Base-by-base conservation (phyloP, 2,888 invertebrate genomes). In the Mycalesis mineus region DNA sequence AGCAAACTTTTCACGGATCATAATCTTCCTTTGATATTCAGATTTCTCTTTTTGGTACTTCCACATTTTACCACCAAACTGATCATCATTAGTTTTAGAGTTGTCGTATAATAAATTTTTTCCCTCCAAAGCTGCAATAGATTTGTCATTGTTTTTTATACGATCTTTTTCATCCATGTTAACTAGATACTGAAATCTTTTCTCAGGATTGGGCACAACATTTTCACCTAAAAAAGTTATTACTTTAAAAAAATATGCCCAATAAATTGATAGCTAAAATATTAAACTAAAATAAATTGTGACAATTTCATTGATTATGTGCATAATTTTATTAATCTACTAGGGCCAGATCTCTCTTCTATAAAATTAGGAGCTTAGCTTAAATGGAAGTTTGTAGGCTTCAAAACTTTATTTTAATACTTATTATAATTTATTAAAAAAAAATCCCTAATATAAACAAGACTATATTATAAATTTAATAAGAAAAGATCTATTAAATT, bases 61-160 rank as follows among this genome's bases (percentile, higher is more conserved):
- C 88, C 86, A 87, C 22, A 77, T 68, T 57, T 81, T 84, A 9
- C 77, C 79, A 39, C 75, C 66, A 66, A 69, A 79, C 42, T 77
- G 80, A 40, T 77, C 72, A 58, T 78, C 68, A 29, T 17, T 57
- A 54, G 63, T 59, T 67, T 71, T 60, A 40, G 80, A 73, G 57
- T 65, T 73, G 60, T 87, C 88, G 60, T 77, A 75, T 11, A 88
- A 70, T 33, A 87, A 73, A 64, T 79, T 80, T 60, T 86, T 88
- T 22, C 87, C 85, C 69, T 86, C 77, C 59, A 87, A 68, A 54
- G 78, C 79, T 72, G 84, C 86, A 78, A 88, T 84, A 68, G 83
- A 80, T 77, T 86, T 88, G 67, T 82, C 82, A 80, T 85, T 82
- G 72, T 85, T 85, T 72, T 86, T 88, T 60, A 88, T 78, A 62